A percentile compares a stretch with the other conserved stretches of the same genome.
Conservation (phyloP, 2,113 vertebrate species). For the Syngnathus typhle region DNA sequence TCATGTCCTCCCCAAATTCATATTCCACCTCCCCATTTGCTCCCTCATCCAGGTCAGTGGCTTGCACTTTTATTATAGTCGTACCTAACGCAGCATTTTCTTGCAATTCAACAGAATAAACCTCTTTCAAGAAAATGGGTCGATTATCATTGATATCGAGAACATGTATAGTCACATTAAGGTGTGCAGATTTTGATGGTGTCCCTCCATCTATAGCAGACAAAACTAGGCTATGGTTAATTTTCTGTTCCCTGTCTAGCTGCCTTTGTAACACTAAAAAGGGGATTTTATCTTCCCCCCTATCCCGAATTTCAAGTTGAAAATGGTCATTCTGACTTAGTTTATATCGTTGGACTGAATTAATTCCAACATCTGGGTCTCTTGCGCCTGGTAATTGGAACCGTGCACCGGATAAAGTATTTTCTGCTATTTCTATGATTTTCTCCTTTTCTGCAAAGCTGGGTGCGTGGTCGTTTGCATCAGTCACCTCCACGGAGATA, state of each 20-base stretch:
- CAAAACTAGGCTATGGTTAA: slow-evolving; percentile 24
- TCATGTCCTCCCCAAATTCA: slow-evolving; percentile 15
- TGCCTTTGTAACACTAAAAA: slow-evolving; percentile 46
- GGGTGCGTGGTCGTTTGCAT: slow-evolving; percentile 68
- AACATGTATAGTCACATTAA: slow-evolving; percentile 41
- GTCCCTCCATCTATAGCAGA: slow-evolving; percentile 55
- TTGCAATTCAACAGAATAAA: slow-evolving; percentile 20
- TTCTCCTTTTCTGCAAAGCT: slow-evolving; percentile 61
- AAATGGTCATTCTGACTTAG: slow-evolving; percentile 49
- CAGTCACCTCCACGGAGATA: slow-evolving; percentile 54
- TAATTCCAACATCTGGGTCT: slow-evolving; percentile 67
- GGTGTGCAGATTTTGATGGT: slow-evolving; percentile 29
- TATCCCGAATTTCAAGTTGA: slow-evolving; percentile 32
- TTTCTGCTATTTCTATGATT: slow-evolving; percentile 61
- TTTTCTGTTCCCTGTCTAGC: slow-evolving; percentile 42
- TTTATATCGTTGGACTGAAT: slow-evolving; percentile 66
- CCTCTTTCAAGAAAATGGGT: slow-evolving; percentile 44
- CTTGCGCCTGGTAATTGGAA: slow-evolving; percentile 69
- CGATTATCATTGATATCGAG: slow-evolving; percentile 57
- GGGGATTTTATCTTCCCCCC: slow-evolving; percentile 35
- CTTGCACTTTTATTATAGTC: slow-evolving; percentile 24
- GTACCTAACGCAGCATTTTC: slow-evolving; percentile 35
- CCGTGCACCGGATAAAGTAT: slow-evolving; percentile 51
- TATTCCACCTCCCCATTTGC: slow-evolving; percentile 34
- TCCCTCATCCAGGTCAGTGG: slow-evolving; percentile 38